Evolutionary conservation across 2,797 vertebrate species (phyloP), one percentile per base, ranked within the genome.

Genomic region (Manis pentadactyla): DNA sequence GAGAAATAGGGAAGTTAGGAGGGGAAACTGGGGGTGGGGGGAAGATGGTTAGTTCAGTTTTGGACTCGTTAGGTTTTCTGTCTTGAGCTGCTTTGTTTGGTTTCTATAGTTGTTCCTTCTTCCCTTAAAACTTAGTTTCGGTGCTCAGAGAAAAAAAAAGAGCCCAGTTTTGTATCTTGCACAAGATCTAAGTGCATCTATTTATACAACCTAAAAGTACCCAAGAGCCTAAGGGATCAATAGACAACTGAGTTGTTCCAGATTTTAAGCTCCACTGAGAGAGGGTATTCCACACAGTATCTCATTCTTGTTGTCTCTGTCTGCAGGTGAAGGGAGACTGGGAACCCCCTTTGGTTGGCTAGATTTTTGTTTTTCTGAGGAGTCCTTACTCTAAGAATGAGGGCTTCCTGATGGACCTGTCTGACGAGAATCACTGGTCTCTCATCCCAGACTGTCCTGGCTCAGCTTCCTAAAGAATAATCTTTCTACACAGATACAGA

Each of bases 1-100:
- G 71, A 93, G 83, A 88, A 97, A 96, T 37, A 77, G 59, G 79
- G 95, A 98, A 96, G 87, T 91, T 79, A 78, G 46, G n/a, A 86
- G 29, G 79, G 82, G 87, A 97, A 97, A 57, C 23, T 23, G 31
- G 55, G 64, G 73, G 87, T 90, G 57, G 63, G n/a, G 25, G 51
- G 74, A 88, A 94, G 74, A 75, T 42, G 63, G 93, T 83, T 46
- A 64, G 91, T 96, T 97, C 89, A 59, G 79, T 84, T 92, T 95
- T 51, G 69, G 79, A 79, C 25, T 42, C 19, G 5, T 93, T 88
- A 21, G 14, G 27, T 96, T 94, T 96, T 81, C 75, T 95, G 39
- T 75, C 46, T 95, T 63, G 51, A 39, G 46, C n/a, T 82, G 53
- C 51, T 86, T 39, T 90, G 69, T 87, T 97, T 96, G 91, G 90